Conservation (phyloP, 2,888 invertebrate species). For the Melieria omissa region DNA sequence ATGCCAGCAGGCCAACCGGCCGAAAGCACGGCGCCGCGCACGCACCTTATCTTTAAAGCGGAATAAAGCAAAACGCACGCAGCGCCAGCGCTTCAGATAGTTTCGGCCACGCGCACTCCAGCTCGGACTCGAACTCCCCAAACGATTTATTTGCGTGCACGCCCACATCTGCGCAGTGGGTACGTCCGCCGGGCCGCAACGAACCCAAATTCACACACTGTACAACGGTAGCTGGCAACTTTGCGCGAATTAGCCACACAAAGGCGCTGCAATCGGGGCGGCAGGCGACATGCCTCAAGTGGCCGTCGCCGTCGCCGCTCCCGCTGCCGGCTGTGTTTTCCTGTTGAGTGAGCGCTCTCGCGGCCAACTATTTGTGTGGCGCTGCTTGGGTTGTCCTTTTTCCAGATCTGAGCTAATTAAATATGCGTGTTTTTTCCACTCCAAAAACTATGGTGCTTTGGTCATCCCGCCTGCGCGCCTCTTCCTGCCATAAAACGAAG, state of each 20-base stretch:
- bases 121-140: neutral
- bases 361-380: no score
- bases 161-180: neutral
- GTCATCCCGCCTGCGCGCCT: neutral
- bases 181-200: no score
- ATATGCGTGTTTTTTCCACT: constrained; percentile 46
- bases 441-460: neutral
- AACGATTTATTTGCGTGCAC: constrained; percentile 16
- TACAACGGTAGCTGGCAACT: constrained; percentile 27
- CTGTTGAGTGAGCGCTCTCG: no score
- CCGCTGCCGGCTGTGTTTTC: no score
- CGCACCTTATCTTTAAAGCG: constrained; percentile 16
- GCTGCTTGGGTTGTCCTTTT: no score
- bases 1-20: constrained; percentile 9
- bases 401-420: constrained; percentile 38
- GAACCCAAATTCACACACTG: neutral
- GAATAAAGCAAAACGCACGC: constrained; percentile 17
- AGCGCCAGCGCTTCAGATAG: constrained; percentile 19
- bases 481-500: neutral
- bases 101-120: constrained; percentile 10
- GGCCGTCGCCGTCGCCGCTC: no score
- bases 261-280: constrained; percentile 16
- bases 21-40: constrained; percentile 8
- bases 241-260: constrained; percentile 38
- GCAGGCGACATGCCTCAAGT: no score